Percentiles rank a stretch among this genome's conserved stretches.
phyloP scores from a whole-genome alignment of 1,140 invertebrate genomes.

The Apis laboriosa region DNA sequence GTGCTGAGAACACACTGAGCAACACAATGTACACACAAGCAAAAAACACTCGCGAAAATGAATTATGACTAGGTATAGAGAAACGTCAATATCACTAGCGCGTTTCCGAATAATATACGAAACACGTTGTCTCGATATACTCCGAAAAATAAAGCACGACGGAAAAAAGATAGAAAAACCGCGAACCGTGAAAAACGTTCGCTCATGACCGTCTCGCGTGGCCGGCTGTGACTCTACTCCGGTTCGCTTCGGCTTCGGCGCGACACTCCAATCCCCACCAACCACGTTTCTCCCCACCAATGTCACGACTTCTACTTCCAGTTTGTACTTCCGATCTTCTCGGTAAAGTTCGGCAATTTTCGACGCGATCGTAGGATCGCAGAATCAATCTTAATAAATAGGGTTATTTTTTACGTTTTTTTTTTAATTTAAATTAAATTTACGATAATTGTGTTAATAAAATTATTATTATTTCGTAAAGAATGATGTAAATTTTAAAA shows the following conservation, averaged over 20 bases:
- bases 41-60: slow-evolving; percentile 44
- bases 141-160: slow-evolving; percentile 15
- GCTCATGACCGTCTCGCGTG: slow-evolving; percentile 30
- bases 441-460: neutral
- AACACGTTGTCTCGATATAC: neutral
- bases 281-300: neutral
- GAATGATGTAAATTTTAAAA: neutral
- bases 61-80: neutral
- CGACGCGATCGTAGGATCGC: slow-evolving; percentile 27
- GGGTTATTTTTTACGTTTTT: too few species aligned
- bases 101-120: neutral
- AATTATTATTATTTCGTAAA: neutral
- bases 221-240: slow-evolving; percentile 52
- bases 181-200: slow-evolving; percentile 28
- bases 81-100: slow-evolving; percentile 28
- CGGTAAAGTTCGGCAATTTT: slow-evolving; percentile 20
- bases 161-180: slow-evolving; percentile 33
- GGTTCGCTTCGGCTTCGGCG: slow-evolving; percentile 42
- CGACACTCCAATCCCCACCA: slow-evolving; percentile 19
- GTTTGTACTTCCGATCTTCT: slow-evolving; percentile 32
- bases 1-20: slow-evolving; percentile 42
- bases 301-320: slow-evolving; percentile 19
- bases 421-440: neutral
- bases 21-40: slow-evolving; percentile 35
- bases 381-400: neutral